Evolutionary conservation across 1,140 invertebrate genomes (phyloP).

Genomic region (Drosophila lacertosa): DNA sequence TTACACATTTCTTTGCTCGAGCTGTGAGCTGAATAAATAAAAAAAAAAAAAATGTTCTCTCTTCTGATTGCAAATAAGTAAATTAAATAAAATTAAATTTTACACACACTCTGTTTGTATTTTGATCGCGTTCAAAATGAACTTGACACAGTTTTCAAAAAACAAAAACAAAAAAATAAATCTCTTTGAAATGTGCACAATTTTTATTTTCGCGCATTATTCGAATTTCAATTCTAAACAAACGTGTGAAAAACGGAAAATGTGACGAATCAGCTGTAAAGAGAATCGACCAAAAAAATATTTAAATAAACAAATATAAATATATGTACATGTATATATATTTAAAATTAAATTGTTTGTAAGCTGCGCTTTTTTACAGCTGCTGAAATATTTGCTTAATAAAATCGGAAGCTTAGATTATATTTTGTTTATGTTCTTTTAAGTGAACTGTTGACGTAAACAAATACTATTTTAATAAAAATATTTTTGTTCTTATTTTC

Average conservation of each 20-base stretch:
- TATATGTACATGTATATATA: constrained; percentile 30
- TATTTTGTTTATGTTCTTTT: background rate
- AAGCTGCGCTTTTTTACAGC: background rate
- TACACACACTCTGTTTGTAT: constrained; percentile 46
- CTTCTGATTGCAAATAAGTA: constrained; percentile 15
- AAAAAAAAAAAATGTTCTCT: constrained; percentile 41
- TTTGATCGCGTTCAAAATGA: constrained; percentile 55
- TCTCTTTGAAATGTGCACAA: constrained; percentile 24
- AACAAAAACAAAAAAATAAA: constrained; percentile 3
- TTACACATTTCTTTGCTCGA: constrained; percentile 8
- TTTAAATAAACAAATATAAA: constrained; percentile 3
- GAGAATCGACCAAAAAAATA: constrained; percentile 5
- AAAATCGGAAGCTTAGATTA: background rate
- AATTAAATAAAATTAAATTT: constrained; percentile 3
- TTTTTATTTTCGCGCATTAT: constrained; percentile 43
- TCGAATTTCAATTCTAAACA: constrained; percentile 60
- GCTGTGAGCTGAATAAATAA: constrained; percentile 54
- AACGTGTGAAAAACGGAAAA: constrained; percentile 55
- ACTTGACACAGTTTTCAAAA: constrained; percentile 63
- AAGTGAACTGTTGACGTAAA: no score
- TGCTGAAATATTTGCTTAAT: background rate
- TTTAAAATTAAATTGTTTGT: constrained; percentile 7
- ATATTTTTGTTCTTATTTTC: no score
- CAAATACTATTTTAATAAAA: no score
- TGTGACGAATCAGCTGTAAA: constrained; percentile 53